Conservation (phyloP, 2,888 invertebrate species). For the Creontiades dilutus region DNA sequence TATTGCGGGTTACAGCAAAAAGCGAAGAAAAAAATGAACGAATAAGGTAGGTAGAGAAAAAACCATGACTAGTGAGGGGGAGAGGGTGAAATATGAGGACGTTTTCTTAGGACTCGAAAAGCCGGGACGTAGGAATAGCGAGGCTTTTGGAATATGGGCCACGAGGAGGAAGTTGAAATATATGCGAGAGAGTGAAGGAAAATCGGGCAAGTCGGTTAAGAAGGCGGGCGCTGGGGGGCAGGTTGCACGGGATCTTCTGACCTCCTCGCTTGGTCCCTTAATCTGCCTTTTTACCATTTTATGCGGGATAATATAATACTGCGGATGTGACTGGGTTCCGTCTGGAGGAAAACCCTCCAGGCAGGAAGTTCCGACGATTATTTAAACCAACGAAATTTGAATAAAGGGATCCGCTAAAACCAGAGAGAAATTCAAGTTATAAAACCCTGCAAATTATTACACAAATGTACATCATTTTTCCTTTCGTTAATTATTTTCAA, state of each 20-base stretch:
- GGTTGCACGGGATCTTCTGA: constrained; percentile 4
- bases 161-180: constrained; percentile 13
- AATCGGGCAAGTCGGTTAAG: not conserved
- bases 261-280: not conserved
- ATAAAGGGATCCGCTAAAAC: no score
- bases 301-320: not conserved
- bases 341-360: not conserved
- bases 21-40: not conserved
- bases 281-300: constrained; percentile 30
- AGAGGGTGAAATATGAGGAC: constrained; percentile 8
- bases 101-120: constrained; percentile 40
- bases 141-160: not conserved
- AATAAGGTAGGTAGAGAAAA: not conserved
- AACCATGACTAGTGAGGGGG: not conserved
- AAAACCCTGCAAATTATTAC: no score
- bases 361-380: not conserved
- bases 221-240: not conserved
- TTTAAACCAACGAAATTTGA: no score
- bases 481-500: no score
- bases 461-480: no score
- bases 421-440: no score
- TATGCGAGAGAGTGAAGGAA: constrained; percentile 23
- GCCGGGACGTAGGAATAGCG: not conserved
- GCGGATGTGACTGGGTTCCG: not conserved
- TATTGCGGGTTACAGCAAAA: not conserved